Percentiles rank a stretch among this genome's conserved stretches.
phyloP scores from a whole-genome alignment of 2,113 vertebrate genomes.

The Sylvilagus bachmani region DNA sequence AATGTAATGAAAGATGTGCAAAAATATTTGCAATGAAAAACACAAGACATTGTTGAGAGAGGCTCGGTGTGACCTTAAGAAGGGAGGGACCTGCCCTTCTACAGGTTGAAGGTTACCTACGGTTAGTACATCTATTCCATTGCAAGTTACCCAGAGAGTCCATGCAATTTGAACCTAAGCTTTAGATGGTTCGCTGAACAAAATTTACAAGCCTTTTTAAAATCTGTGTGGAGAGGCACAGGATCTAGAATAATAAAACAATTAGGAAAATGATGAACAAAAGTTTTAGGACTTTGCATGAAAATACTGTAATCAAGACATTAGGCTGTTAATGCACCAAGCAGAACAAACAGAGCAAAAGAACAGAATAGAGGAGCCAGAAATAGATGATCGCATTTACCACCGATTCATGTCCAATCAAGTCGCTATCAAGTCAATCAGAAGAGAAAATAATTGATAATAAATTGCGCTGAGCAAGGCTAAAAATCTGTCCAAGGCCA shows the following conservation, averaged over 20 bases:
- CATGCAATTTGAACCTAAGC: background rate
- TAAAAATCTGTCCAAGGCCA: background rate
- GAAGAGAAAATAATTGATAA: background rate
- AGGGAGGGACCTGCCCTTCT: background rate
- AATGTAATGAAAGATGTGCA: background rate
- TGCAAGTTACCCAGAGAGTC: background rate
- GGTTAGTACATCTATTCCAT: background rate
- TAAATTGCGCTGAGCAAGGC: background rate
- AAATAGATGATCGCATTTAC: background rate
- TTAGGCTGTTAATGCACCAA: background rate
- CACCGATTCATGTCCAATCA: background rate
- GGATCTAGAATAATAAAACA: background rate
- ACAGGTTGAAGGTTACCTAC: background rate
- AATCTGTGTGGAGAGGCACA: background rate
- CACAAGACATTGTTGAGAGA: background rate
- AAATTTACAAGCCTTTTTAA: conserved; percentile 16
- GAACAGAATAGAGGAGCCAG: background rate
- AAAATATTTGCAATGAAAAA: background rate
- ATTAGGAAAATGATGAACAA: background rate
- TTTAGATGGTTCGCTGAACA: background rate
- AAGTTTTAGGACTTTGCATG: background rate
- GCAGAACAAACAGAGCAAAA: background rate
- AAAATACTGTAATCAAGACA: background rate
- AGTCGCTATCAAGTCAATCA: background rate
- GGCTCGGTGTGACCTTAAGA: background rate